Conservation (phyloP, 2,888 invertebrate species). For the Amblyjoppa fuscipennis region DNA sequence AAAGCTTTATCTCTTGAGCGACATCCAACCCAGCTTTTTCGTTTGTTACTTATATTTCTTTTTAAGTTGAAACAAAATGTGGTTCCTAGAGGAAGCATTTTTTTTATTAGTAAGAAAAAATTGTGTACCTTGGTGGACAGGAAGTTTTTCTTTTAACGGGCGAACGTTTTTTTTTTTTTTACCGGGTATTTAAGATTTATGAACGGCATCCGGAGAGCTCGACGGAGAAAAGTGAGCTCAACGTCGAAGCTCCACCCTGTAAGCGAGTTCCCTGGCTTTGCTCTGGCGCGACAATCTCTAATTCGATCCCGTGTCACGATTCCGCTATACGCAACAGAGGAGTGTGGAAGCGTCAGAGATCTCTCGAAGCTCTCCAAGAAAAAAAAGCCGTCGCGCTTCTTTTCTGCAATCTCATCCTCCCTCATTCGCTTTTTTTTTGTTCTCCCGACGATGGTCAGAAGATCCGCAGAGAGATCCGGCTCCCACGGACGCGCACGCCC, state of each 20-base stretch:
- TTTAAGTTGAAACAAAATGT: no score
- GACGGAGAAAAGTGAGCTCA: slow-evolving; percentile 5
- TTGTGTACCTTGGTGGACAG: no score
- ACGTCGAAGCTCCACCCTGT: slow-evolving; percentile 2
- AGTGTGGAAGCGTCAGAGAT: slow-evolving; percentile 39
- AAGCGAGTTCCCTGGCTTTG: slow-evolving; percentile 4
- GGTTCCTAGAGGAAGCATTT: no score
- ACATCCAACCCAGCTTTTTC: no score
- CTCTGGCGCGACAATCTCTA: slow-evolving; percentile 44
- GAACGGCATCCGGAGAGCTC: neutral
- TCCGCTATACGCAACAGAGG: slow-evolving; percentile 1
- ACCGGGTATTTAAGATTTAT: neutral
- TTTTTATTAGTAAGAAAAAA: no score
- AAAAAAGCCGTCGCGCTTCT: slow-evolving; percentile 62
- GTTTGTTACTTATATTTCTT: no score
- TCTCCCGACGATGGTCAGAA: slow-evolving; percentile 23
- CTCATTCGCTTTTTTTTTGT: slow-evolving; percentile 16
- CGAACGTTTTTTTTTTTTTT: no score
- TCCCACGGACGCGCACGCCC: neutral
- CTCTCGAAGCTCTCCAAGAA: slow-evolving; percentile 38
- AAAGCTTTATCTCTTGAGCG: no score
- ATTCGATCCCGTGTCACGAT: slow-evolving; percentile 53
- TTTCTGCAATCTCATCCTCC: slow-evolving; percentile 53
- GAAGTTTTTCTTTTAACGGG: no score
- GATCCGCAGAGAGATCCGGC: slow-evolving; percentile 45